phyloP scores from a whole-genome alignment of 1,140 invertebrate species.

The Drosophila lowei region DNA sequence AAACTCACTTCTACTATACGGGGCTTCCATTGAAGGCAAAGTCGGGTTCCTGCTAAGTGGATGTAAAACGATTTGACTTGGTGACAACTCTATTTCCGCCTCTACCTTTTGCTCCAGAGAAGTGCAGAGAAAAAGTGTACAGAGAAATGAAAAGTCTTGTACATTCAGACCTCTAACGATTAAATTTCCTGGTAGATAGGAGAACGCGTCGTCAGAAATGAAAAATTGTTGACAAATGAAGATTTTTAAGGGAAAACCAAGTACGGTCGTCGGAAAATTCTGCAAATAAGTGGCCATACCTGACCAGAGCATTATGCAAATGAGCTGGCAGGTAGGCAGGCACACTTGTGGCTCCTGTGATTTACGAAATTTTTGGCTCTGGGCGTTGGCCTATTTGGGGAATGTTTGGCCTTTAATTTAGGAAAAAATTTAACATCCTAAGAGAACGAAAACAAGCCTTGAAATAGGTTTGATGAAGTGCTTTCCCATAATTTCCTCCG shows the following conservation, averaged over 20 bases:
- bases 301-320: constrained; percentile 27
- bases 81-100: constrained; percentile 39
- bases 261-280: constrained; percentile 3
- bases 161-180: constrained; percentile 19
- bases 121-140: background rate
- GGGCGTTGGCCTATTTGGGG: background rate
- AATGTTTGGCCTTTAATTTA: background rate
- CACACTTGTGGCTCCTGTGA: background rate
- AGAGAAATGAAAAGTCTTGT: constrained; percentile 31
- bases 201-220: constrained; percentile 48
- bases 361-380: background rate
- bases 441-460: too few relatives aligned
- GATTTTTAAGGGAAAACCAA: constrained; percentile 36
- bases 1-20: background rate
- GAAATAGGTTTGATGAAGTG: too few relatives aligned
- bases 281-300: constrained; percentile 8
- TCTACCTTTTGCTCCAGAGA: background rate
- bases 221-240: constrained; percentile 58
- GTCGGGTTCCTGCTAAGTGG: background rate
- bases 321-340: constrained; percentile 5
- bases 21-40: background rate
- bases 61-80: constrained; percentile 23
- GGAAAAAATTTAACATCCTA: too few relatives aligned
- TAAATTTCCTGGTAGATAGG: constrained; percentile 42
- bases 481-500: too few relatives aligned